A percentile compares a stretch with the other conserved stretches of the same genome.
phyloP scores from a whole-genome alignment of 2,113 vertebrate species.

The Illadopsis cleaveri region DNA sequence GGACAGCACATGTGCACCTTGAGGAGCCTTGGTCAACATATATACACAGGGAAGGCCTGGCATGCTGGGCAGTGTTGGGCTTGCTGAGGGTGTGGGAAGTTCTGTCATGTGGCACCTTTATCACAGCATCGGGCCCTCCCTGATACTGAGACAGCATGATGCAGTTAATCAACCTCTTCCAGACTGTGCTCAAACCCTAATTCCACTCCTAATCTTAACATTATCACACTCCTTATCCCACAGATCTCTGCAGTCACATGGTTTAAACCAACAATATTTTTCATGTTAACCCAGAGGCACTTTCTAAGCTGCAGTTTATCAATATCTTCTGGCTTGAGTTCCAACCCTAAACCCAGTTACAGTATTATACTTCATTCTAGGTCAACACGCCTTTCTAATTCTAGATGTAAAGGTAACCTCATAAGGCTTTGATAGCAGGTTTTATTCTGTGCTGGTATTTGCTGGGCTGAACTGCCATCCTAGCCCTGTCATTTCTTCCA shows the following conservation, averaged over 20 bases:
- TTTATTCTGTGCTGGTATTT: neutral
- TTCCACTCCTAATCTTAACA: neutral
- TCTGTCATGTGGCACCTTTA: constrained; percentile 12
- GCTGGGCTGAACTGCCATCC: neutral
- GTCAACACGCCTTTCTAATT: neutral
- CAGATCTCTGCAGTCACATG: neutral
- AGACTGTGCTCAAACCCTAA: neutral
- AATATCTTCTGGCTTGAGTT: neutral
- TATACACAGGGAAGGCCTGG: neutral
- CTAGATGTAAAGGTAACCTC: neutral
- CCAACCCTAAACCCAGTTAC: neutral
- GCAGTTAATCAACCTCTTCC: constrained; percentile 11
- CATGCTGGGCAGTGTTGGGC: neutral
- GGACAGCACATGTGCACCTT: neutral
- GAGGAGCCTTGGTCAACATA: neutral
- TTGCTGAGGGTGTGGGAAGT: constrained; percentile 16
- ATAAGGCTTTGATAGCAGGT: neutral
- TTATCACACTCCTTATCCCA: neutral
- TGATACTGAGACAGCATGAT: neutral
- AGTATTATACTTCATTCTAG: neutral
- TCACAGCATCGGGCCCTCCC: neutral
- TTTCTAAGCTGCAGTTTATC: neutral
- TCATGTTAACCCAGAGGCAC: neutral
- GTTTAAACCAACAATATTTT: neutral
- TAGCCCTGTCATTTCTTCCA: neutral